These are phyloP conservation scores for Scotopteryx bipunctaria DNA, from an alignment of 2,888 invertebrate species.

Conservation along the genomic window DNA sequence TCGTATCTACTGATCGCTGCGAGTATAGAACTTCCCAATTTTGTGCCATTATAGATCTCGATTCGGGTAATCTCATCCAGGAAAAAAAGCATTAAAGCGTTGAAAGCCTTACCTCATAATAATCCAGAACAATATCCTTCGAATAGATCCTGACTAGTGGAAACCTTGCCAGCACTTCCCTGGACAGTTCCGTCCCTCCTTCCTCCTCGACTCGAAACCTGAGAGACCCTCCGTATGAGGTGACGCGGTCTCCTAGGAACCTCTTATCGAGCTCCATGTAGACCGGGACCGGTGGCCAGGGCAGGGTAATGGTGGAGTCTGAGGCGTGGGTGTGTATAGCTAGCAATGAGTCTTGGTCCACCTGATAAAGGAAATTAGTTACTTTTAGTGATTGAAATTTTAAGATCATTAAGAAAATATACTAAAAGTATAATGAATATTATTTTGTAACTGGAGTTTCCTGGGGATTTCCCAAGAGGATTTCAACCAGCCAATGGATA, in stretches of 20 bases:
- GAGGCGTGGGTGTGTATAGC: conserved; percentile 67
- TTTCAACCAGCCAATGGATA: too few species aligned
- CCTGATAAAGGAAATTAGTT: conserved; percentile 46
- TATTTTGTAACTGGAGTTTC: too few species aligned
- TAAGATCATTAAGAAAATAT: background rate
- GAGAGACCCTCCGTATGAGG: conserved; percentile 95
- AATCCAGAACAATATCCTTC: conserved; percentile 89
- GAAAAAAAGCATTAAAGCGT: background rate
- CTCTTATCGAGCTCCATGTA: conserved; percentile 92
- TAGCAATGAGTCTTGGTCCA: conserved; percentile 68
- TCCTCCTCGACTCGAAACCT: conserved; percentile 90
- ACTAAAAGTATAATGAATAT: too few species aligned
- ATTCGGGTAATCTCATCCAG: too few species aligned
- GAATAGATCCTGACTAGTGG: conserved; percentile 93
- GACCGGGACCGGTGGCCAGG: conserved; percentile 85
- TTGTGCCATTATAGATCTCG: too few species aligned
- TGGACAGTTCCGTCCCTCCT: conserved; percentile 80
- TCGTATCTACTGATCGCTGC: too few species aligned
- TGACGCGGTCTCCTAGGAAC: conserved; percentile 93
- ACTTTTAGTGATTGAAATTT: too few species aligned
- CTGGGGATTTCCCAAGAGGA: too few species aligned
- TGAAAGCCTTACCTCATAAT: conserved; percentile 79
- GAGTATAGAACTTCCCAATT: too few species aligned
- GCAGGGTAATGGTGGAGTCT: conserved; percentile 68
- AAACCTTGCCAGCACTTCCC: conserved; percentile 84